Percentiles rank a stretch among this genome's conserved stretches.
Evolutionary conservation across 2,888 invertebrate genomes (phyloP).

Genomic region (Acanthoscelides obtectus): DNA sequence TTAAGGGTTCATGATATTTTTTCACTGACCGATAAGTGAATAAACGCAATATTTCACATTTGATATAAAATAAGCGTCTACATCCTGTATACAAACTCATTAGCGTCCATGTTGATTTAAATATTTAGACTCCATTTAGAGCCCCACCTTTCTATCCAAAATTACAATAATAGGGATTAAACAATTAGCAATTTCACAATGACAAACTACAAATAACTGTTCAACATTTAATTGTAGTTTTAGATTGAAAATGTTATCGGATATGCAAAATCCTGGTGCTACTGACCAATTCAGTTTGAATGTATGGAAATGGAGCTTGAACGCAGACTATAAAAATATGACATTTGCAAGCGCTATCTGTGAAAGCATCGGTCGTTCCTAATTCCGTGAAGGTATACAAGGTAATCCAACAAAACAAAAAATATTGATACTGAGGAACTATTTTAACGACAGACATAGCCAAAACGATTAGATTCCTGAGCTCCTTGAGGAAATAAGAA

Average conservation of each 20-base stretch:
- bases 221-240: not conserved
- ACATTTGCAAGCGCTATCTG: not conserved
- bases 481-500: too few species aligned
- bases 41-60: too few species aligned
- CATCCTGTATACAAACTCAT: too few species aligned
- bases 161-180: not conserved
- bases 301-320: not conserved
- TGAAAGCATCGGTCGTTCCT: not conserved
- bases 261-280: not conserved
- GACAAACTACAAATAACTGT: not conserved
- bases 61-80: too few species aligned
- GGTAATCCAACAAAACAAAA: too few species aligned
- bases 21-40: too few species aligned
- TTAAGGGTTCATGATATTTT: too few species aligned
- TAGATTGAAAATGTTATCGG: not conserved
- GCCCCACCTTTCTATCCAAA: not conserved
- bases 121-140: not conserved
- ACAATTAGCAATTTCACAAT: not conserved
- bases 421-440: too few species aligned
- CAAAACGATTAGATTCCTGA: too few species aligned
- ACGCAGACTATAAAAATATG: not conserved
- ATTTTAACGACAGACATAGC: too few species aligned
- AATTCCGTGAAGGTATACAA: too few species aligned
- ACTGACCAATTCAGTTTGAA: not conserved
- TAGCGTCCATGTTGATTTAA: not conserved